phyloP scores from a whole-genome alignment of 2,797 vertebrate species.

The Pipistrellus nathusii region DNA sequence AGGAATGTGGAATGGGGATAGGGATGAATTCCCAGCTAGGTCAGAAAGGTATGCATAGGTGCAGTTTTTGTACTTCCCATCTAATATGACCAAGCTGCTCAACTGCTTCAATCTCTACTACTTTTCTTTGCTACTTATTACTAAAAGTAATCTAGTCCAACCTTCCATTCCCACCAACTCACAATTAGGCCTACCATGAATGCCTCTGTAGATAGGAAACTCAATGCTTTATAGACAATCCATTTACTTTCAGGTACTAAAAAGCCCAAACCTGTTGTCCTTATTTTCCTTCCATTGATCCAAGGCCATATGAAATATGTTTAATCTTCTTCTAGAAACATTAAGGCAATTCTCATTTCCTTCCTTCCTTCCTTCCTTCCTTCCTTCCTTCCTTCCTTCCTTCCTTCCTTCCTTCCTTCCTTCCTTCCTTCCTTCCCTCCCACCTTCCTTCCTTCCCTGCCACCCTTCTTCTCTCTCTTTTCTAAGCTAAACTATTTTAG shows the following conservation, averaged over 20 bases:
- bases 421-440: background rate
- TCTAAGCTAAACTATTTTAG: background rate
- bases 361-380: background rate
- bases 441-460: background rate
- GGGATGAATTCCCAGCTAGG: background rate
- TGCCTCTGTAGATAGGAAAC: background rate
- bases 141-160: background rate
- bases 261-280: background rate
- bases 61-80: background rate
- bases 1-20: background rate
- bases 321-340: constrained; percentile 39
- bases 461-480: background rate
- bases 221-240: background rate
- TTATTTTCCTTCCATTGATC: background rate
- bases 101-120: background rate
- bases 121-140: constrained; percentile 34
- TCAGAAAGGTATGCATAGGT: background rate
- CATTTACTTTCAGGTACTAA: background rate
- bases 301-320: background rate
- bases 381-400: background rate
- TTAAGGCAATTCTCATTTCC: background rate
- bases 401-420: background rate
- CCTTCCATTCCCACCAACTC: background rate
- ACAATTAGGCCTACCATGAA: background rate
- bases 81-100: background rate